These are phyloP conservation scores for Phainopepla nitens DNA, from an alignment of 2,113 vertebrate genomes.

Conservation along the genomic window DNA sequence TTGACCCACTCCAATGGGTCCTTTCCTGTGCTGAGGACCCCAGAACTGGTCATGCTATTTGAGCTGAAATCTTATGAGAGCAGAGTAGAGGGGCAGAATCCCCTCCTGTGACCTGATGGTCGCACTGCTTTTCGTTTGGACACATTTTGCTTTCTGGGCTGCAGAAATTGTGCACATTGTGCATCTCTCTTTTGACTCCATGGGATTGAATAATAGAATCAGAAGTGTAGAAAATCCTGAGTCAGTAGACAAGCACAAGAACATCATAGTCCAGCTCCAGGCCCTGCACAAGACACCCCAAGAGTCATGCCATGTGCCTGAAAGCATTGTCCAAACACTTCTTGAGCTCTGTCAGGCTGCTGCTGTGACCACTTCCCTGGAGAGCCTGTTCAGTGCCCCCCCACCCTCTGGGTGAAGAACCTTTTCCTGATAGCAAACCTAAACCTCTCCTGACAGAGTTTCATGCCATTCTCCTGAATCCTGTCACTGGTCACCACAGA, in stretches of 20 bases:
- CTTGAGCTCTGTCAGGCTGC: neutral
- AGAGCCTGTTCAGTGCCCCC: neutral
- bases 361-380: neutral
- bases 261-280: neutral
- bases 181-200: neutral
- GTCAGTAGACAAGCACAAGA: neutral
- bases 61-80: neutral
- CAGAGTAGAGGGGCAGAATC: neutral
- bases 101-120: neutral
- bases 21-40: neutral
- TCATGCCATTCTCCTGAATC: neutral
- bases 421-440: neutral
- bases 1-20: neutral
- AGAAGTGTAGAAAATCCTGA: neutral
- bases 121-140: accelerated
- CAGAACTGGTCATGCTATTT: neutral
- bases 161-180: neutral
- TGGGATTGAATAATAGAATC: neutral
- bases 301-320: accelerated
- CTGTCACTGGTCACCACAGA: neutral
- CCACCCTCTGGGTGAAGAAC: neutral
- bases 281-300: neutral
- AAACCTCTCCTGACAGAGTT: neutral
- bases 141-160: neutral
- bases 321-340: neutral